Evolutionary conservation across 2,888 invertebrate genomes (phyloP).

Genomic region (Aporophyla nigra): DNA sequence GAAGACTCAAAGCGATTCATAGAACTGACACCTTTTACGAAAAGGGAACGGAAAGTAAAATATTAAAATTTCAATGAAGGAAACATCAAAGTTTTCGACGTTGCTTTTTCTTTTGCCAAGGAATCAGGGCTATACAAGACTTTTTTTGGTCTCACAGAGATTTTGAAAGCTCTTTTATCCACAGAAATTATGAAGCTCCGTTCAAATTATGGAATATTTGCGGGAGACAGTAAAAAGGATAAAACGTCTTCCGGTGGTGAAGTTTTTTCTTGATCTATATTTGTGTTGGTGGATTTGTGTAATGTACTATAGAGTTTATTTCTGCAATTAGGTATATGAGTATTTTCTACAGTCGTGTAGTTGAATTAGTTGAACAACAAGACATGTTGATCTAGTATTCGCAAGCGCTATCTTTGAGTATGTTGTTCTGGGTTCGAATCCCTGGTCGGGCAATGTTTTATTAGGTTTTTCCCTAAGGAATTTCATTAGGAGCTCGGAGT

Average conservation of each 20-base stretch:
- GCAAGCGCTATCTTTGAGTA: too few relatives aligned
- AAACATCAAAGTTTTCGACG: conserved; percentile 58
- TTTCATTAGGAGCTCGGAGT: too few relatives aligned
- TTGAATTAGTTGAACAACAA: too few relatives aligned
- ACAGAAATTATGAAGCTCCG: conserved; percentile 62
- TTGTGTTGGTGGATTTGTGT: not conserved
- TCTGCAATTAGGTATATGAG: not conserved
- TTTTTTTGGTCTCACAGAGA: conserved; percentile 51
- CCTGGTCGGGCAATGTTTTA: too few relatives aligned
- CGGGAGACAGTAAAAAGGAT: conserved; percentile 18
- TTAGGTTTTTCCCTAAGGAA: too few relatives aligned
- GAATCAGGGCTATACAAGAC: conserved; percentile 59
- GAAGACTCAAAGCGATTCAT: conserved; percentile 18
- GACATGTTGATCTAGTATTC: too few relatives aligned
- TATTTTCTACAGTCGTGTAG: not conserved
- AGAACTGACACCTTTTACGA: conserved; percentile 32
- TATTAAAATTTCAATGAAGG: conserved; percentile 59
- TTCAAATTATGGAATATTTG: conserved; percentile 62
- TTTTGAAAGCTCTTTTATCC: conserved; percentile 61
- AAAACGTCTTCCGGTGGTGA: conserved; percentile 26
- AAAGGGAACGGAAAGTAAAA: conserved; percentile 40
- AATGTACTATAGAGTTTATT: not conserved
- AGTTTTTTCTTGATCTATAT: conserved; percentile 25
- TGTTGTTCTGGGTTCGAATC: too few relatives aligned
- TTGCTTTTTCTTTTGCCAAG: conserved; percentile 58